These are phyloP conservation scores for Scalopus aquaticus DNA, from an alignment of 2,113 vertebrate species.

Conservation along the genomic window DNA sequence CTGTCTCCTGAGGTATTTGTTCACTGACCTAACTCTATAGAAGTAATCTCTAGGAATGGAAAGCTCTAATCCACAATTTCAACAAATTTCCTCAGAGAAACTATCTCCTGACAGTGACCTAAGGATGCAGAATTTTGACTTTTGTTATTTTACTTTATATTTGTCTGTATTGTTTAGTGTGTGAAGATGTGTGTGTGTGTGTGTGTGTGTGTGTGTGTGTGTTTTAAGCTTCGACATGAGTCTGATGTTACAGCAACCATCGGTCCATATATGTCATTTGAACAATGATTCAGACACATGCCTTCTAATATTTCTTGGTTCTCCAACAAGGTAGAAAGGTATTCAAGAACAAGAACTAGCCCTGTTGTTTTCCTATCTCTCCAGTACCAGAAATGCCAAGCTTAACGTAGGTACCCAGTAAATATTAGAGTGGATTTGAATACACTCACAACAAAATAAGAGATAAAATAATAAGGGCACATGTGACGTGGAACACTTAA, in stretches of 20 bases:
- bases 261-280: background rate
- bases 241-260: too few relatives aligned
- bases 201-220: too few relatives aligned
- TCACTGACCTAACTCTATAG: background rate
- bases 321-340: background rate
- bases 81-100: background rate
- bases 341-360: background rate
- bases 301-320: background rate
- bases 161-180: background rate
- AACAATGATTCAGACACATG: background rate
- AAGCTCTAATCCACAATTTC: background rate
- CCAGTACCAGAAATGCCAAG: background rate
- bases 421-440: background rate
- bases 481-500: background rate
- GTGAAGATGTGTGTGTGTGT: too few relatives aligned
- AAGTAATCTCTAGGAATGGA: background rate
- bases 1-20: background rate
- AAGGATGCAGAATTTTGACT: conserved; percentile 9
- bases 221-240: too few relatives aligned
- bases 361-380: background rate
- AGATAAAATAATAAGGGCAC: background rate
- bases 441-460: background rate
- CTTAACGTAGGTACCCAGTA: background rate
- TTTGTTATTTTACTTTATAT: background rate
- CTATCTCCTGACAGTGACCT: background rate